Evolutionary conservation across 2,113 vertebrate species (phyloP), one percentile per base, ranked within the genome.

Genomic region (Hippolais icterina): DNA sequence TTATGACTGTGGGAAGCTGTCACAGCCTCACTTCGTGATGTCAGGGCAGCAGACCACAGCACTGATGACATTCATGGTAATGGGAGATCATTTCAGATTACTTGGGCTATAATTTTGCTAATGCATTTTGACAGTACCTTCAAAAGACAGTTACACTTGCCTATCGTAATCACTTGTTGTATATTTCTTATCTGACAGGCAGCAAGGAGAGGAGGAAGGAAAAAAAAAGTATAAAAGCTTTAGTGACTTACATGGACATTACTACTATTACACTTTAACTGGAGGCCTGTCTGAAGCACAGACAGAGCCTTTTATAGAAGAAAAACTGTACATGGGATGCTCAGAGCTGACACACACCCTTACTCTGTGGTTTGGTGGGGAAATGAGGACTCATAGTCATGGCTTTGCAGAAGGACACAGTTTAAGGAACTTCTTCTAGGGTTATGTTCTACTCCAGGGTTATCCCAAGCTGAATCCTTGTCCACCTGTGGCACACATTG

Each of bases 21-120:
- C 95, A 90, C 90, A 88, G 96, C 91, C 92, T 86, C 86, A 9
- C 80, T 91, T 76, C 28, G 13, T 21, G 63, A 33, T 96, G 93
- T 87, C 95, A 93, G 85, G 93, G 79, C 64, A 93, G 96, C 94
- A 97, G 95, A 90, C 18, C 71, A 42, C 49, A 77, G 76, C 72
- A 61, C 84, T 91, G 89, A 11, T 81, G 95, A 83, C 92, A 94
- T 93, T 91, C 68, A 6, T 57, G 84, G 96, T 79, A 89, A 74
- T 89, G 72, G 79, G 89, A 81, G 87, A 96, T 97, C 91, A 47
- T 88, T 97, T 94, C 93, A 84, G 78, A 83, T 98, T 96, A 92
- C 68, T 65, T 94, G 70, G 93, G 83, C 61, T 90, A 10, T 90
- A 79, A 95, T 93, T 96, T 95, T 72, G 54, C 39, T 97, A 96